These are phyloP conservation scores for Vanessa atalanta DNA, from an alignment of 1,140 invertebrate species.

Conservation along the genomic window DNA sequence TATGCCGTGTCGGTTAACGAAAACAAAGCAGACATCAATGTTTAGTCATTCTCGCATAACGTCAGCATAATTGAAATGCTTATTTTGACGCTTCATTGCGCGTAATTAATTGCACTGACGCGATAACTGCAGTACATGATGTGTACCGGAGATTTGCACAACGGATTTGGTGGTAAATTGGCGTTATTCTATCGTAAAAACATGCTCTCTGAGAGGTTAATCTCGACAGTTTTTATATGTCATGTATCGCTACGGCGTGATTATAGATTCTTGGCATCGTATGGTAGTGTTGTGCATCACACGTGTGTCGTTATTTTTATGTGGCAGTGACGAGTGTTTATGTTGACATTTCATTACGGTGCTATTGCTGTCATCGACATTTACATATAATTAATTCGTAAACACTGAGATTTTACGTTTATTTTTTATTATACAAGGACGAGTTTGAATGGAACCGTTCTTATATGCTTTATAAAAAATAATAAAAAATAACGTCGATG, in stretches of 20 bases:
- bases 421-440: no score
- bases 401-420: no score
- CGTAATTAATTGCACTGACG: slow-evolving; percentile 57
- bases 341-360: neutral
- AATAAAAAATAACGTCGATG: no score
- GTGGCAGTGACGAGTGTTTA: neutral
- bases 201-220: neutral
- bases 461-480: no score
- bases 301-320: neutral
- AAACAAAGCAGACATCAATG: neutral
- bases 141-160: slow-evolving; percentile 30
- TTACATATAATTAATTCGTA: no score
- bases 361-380: no score
- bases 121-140: slow-evolving; percentile 34
- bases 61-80: slow-evolving; percentile 30
- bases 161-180: slow-evolving; percentile 16
- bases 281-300: neutral
- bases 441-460: no score
- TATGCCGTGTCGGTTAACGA: no score
- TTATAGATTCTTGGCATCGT: neutral
- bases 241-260: neutral
- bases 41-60: slow-evolving; percentile 18
- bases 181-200: slow-evolving; percentile 7
- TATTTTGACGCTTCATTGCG: slow-evolving; percentile 51
- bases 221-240: neutral